Conservation (phyloP, 2,888 invertebrate genomes). For the Torymus aiolomorphi region DNA sequence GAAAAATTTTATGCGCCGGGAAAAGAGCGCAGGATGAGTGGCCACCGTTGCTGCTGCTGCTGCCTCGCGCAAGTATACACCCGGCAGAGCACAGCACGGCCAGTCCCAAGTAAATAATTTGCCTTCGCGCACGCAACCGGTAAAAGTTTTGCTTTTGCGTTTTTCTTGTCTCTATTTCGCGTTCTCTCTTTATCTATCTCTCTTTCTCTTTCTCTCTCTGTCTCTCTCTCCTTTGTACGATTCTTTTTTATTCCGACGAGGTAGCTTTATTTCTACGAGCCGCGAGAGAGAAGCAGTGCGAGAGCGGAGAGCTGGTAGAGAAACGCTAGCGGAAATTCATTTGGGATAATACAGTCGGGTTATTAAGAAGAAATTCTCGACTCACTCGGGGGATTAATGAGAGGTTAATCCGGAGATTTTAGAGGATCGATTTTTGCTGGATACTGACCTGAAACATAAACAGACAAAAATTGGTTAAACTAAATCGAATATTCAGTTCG, state of each 20-base stretch:
- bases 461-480: neutral
- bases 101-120: conserved; percentile 42
- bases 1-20: conserved; percentile 49
- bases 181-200: neutral
- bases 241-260: neutral
- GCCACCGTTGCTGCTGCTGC: too few species aligned
- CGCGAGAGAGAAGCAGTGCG: too few species aligned
- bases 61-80: too few species aligned
- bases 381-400: neutral
- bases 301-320: neutral
- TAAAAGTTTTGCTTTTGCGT: conserved; percentile 30
- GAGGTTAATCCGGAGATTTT: neutral
- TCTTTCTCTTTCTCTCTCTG: neutral
- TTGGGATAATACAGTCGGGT: neutral
- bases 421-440: neutral
- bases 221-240: neutral
- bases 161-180: neutral
- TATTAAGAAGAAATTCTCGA: neutral
- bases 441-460: conserved; percentile 29
- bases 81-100: neutral
- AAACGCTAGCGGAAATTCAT: neutral
- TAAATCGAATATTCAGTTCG: neutral
- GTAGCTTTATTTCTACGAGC: neutral
- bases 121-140: neutral
- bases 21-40: neutral